A percentile compares a stretch with the other conserved stretches of the same genome.
Evolutionary conservation across 2,888 invertebrate genomes (phyloP).

Genomic region (Spodoptera exigua): DNA sequence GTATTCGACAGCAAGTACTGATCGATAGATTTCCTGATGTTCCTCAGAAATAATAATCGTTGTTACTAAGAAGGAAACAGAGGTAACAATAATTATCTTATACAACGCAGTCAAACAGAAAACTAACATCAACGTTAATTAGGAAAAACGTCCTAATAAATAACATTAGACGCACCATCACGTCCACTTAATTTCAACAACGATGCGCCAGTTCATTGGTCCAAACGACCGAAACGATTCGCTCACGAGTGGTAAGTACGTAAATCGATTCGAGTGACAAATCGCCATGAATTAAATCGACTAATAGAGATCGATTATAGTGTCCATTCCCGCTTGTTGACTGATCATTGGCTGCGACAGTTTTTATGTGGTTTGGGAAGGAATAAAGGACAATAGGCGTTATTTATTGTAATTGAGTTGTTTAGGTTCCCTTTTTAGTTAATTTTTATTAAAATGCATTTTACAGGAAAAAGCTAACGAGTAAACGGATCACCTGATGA

Average conservation of each 20-base stretch:
- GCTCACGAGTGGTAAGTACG: conserved; percentile 60
- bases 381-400: conserved; percentile 16
- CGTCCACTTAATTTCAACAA: conserved; percentile 67
- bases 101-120: conserved; percentile 1
- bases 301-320: conserved; percentile 44
- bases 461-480: too few species aligned
- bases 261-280: conserved; percentile 47
- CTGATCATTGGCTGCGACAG: conserved; percentile 16
- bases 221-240: conserved; percentile 66
- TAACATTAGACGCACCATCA: conserved; percentile 64
- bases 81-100: too few species aligned
- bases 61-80: too few species aligned
- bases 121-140: conserved; percentile 39
- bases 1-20: too few species aligned
- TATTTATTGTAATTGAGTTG: conserved; percentile 21
- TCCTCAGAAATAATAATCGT: too few species aligned
- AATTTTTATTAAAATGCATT: too few species aligned
- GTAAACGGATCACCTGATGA: too few species aligned
- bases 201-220: conserved; percentile 64
- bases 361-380: conserved; percentile 15
- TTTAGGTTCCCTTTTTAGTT: conserved; percentile 1
- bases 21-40: too few species aligned
- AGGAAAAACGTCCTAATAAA: conserved; percentile 72
- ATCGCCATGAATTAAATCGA: conserved; percentile 45
- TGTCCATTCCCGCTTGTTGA: conserved; percentile 22